Conservation (phyloP, 2,797 vertebrate genomes). For the Mallotus villosus region DNA sequence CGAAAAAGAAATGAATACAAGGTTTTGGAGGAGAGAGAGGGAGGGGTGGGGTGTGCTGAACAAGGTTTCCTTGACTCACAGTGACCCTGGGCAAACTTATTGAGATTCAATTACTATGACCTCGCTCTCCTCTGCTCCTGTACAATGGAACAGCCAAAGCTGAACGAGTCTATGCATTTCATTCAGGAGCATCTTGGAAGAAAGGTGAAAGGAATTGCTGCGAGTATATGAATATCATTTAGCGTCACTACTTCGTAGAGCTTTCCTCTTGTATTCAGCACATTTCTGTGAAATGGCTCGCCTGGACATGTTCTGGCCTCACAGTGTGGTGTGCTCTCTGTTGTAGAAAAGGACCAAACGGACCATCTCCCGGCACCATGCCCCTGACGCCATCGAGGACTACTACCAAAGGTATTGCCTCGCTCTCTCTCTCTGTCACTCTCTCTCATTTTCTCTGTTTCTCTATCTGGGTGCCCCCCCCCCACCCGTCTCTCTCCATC, state of each 20-base stretch:
- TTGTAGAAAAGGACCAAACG: conserved; percentile 92
- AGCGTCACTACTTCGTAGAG: not conserved
- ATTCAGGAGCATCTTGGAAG: conserved; percentile 26
- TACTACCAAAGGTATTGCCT: conserved; percentile 83
- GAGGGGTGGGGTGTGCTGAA: conserved; percentile 61
- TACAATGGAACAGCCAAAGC: conserved; percentile 66
- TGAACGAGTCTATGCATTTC: conserved; percentile 55
- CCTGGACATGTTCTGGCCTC: not conserved
- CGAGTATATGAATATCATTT: conserved; percentile 1
- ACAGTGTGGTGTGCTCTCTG: not conserved
- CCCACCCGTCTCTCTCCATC: conserved; percentile 8
- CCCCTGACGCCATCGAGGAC: conserved; percentile 82
- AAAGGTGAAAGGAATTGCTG: not conserved
- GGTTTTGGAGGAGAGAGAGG: conserved; percentile 34
- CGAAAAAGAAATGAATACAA: conserved; percentile 73
- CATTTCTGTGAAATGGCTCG: not conserved
- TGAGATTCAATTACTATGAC: conserved; percentile 90
- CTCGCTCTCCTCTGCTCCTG: conserved; percentile 76
- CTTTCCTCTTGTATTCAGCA: not conserved
- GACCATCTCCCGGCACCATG: conserved; percentile 86
- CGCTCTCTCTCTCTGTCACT: conserved; percentile 9
- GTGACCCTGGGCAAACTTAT: conserved; percentile 85
- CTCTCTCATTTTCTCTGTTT: conserved; percentile 9
- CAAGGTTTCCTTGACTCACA: conserved; percentile 79
- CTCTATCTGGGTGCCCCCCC: conserved; percentile 17